Percentiles rank a stretch among this genome's conserved stretches.
Conservation (phyloP, 2,113 vertebrate genomes). For the Phylloscopus whistleri region DNA sequence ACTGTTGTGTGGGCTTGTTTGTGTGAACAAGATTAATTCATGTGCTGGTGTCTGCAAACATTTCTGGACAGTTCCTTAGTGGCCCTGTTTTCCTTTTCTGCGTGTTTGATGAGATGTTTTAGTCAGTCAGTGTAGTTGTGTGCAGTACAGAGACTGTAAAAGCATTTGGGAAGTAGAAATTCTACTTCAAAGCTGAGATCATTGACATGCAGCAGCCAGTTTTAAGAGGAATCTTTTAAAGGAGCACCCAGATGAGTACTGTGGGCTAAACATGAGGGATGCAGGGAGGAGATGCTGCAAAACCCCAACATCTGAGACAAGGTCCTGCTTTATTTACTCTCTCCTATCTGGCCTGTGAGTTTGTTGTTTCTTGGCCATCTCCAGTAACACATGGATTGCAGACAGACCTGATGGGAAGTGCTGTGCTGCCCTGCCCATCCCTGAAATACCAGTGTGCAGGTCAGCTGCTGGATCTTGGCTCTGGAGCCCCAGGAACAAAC, state of each 20-base stretch:
- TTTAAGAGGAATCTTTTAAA: background rate
- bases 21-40: background rate
- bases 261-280: background rate
- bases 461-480: background rate
- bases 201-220: background rate
- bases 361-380: background rate
- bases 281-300: background rate
- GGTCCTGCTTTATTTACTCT: background rate
- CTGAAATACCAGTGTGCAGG: accelerated
- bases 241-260: background rate
- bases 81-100: background rate
- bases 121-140: background rate
- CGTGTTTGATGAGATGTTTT: background rate
- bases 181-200: background rate
- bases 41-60: background rate
- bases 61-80: background rate
- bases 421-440: background rate
- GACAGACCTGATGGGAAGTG: background rate
- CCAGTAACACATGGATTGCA: background rate
- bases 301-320: background rate
- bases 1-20: background rate
- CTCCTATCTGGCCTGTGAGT: background rate
- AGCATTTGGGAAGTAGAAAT: background rate
- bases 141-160: background rate
- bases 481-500: background rate